Evolutionary conservation across 2,113 vertebrate genomes (phyloP).

Genomic region (Eudorcas thomsonii): DNA sequence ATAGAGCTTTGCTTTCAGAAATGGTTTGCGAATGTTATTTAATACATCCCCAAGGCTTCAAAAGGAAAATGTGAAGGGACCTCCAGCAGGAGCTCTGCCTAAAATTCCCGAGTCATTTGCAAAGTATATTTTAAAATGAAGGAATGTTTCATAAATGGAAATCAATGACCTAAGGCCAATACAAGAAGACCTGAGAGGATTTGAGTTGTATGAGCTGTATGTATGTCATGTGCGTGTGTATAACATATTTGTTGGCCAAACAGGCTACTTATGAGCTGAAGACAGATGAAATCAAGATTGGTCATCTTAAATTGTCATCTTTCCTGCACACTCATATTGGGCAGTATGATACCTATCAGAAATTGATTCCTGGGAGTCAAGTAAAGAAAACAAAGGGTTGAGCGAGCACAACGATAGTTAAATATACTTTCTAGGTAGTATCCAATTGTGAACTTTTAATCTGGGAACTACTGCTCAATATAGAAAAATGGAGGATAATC

Average conservation of each 20-base stretch:
- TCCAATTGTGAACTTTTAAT: neutral
- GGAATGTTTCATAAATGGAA: neutral
- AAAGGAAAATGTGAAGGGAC: neutral
- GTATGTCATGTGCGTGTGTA: neutral
- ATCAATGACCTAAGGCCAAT: neutral
- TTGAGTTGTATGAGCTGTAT: neutral
- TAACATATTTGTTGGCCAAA: neutral
- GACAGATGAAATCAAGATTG: neutral
- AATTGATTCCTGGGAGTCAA: neutral
- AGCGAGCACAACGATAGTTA: neutral
- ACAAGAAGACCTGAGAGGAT: neutral
- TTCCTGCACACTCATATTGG: neutral
- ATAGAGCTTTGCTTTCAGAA: slow-evolving; percentile 55
- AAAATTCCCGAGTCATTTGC: neutral
- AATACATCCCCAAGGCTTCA: neutral
- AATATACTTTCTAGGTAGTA: neutral
- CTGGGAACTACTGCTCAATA: neutral
- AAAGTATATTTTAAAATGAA: slow-evolving; percentile 9
- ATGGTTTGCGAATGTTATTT: slow-evolving; percentile 38
- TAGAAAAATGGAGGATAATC: neutral
- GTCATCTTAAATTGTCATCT: neutral
- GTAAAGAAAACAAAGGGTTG: neutral
- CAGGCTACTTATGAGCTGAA: neutral
- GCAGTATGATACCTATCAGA: neutral
- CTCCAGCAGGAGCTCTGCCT: neutral